These are phyloP conservation scores for Nesometra sesokonis DNA, from an alignment of 35 echinoderm and acorn worm species.

Conservation along the genomic window DNA sequence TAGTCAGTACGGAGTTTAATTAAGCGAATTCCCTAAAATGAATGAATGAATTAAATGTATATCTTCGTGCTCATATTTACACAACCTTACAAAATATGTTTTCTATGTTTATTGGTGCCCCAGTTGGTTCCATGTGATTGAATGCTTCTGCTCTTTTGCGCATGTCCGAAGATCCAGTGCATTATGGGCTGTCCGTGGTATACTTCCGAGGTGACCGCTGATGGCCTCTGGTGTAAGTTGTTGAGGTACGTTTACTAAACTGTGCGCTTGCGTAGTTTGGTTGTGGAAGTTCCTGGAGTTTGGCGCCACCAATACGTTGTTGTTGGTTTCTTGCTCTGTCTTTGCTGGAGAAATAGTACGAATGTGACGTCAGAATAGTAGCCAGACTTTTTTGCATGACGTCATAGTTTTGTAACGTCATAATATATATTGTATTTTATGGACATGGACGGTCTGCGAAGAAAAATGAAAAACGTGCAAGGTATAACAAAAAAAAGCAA, in stretches of 20 bases:
- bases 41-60: too few species aligned
- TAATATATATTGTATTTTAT: neutral
- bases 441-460: neutral
- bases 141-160: neutral
- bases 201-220: neutral
- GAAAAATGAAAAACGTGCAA: neutral
- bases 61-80: too few species aligned
- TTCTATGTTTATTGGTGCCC: neutral
- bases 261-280: neutral
- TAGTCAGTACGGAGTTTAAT: too few species aligned
- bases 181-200: neutral
- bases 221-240: neutral
- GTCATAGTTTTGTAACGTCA: neutral
- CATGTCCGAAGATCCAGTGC: neutral
- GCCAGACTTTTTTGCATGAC: too few species aligned
- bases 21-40: too few species aligned
- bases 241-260: neutral
- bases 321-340: neutral
- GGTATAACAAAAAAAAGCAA: neutral
- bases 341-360: neutral
- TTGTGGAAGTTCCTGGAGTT: neutral
- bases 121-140: neutral
- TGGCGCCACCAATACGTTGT: neutral
- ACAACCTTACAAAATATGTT: too few species aligned
- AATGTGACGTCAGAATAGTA: neutral